These are phyloP conservation scores for Euspilapteryx auroguttella DNA, from an alignment of 2,888 invertebrate species.

Conservation along the genomic window DNA sequence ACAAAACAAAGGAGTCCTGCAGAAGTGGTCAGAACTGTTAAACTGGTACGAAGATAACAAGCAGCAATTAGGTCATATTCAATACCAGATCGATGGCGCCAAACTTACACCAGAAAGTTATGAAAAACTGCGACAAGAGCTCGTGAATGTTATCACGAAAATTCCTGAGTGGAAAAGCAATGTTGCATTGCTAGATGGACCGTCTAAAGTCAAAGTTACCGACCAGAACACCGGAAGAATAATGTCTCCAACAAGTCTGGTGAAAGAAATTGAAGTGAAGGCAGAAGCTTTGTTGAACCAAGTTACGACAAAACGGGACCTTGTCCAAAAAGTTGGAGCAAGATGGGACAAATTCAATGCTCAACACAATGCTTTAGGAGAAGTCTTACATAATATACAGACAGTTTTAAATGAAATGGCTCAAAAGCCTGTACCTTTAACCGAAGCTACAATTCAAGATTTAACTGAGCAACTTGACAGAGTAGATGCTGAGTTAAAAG, in stretches of 20 bases:
- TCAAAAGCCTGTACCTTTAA: constrained; percentile 42
- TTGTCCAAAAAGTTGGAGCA: constrained; percentile 70
- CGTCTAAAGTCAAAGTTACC: constrained; percentile 67
- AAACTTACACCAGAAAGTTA: constrained; percentile 73
- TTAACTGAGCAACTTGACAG: constrained; percentile 53
- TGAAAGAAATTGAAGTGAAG: constrained; percentile 74
- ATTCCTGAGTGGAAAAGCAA: constrained; percentile 72
- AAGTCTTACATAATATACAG: constrained; percentile 65
- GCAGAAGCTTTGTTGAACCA: constrained; percentile 68
- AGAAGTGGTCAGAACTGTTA: constrained; percentile 82
- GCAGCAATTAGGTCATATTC: constrained; percentile 77
- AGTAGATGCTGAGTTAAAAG: constrained; percentile 58
- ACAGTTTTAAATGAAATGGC: constrained; percentile 59
- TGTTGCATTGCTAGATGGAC: constrained; percentile 69
- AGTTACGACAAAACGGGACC: constrained; percentile 67
- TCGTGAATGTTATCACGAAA: constrained; percentile 68
- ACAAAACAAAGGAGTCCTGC: constrained; percentile 72
- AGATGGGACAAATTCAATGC: constrained; percentile 79
- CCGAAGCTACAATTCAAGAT: constrained; percentile 46
- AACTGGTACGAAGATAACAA: constrained; percentile 81
- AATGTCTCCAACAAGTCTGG: constrained; percentile 70
- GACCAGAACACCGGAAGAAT: constrained; percentile 72
- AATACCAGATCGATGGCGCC: constrained; percentile 77
- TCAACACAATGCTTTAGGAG: constrained; percentile 69
- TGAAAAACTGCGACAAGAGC: constrained; percentile 68